Base-by-base conservation (phyloP, 2,797 vertebrate species). In the Cephalopachus bancanus region DNA sequence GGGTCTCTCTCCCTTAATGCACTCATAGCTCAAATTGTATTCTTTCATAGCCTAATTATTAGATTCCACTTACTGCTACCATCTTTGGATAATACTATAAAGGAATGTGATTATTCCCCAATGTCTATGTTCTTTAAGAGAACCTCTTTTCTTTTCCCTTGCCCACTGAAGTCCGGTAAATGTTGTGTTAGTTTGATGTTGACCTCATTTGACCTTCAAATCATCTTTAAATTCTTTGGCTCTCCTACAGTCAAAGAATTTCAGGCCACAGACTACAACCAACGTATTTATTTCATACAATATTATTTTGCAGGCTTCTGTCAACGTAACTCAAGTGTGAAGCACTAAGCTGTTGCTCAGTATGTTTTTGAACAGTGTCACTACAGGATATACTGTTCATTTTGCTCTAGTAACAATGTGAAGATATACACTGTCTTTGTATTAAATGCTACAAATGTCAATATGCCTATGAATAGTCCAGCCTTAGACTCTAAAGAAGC, bases 231-330 rank as follows among this genome's bases (percentile, higher is more conserved):
- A 88, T 78, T 44, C 44, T 44, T 74, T 88, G 67, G 20, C 49
- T 92, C 93, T 89, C 69, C 74, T 80, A 85, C 44, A 90, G 78
- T n/a, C 78, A 88, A 91, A 86, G 55, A 94, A 85, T 86, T 85
- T 96, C 67, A 95, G 89, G 33, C 44, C 51, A 74, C 4, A 57
- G 51, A 74, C 76, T 19, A n/a, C 6, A 93, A 86, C 15, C 30
- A 80, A 57, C 74, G 55, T 78, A 33, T 84, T 90, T 83, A 72
- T 90, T 55, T 87, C 55, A 57, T 7, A 94, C 26, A 67, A 49
- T 62, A 88, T 59, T 72, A 55, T 84, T 96, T 92, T 65, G 65
- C 96, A 97, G 72, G 19, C 10, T 95, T 91, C 62, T 88, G 81
- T 90, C 85, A 94, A 92, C 51, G 71, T 64, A 84, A 91, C 78